These are phyloP conservation scores for Zelostemma sp. DNA, from an alignment of 1,140 invertebrate genomes.

Conservation along the genomic window DNA sequence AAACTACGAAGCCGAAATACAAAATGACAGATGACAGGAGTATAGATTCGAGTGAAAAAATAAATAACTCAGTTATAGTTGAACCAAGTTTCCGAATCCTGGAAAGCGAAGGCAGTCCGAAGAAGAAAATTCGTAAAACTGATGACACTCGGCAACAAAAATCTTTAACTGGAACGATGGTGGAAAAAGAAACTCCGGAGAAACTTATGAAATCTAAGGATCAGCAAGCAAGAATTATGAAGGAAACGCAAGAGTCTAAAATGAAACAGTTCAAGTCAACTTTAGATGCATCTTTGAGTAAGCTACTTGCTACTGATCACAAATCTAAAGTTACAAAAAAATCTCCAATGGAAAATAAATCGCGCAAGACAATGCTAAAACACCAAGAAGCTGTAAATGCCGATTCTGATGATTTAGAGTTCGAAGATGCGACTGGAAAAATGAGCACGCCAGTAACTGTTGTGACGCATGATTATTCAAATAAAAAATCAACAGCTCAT, in stretches of 20 bases:
- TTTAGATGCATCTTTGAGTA: constrained; percentile 40
- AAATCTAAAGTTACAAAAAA: constrained; percentile 27
- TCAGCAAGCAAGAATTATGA: constrained; percentile 13
- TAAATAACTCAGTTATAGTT: constrained; percentile 26
- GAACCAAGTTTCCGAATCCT: constrained; percentile 65
- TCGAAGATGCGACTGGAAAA: constrained; percentile 54
- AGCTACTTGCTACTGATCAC: constrained; percentile 29
- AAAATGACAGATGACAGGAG: background rate
- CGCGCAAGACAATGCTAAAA: constrained; percentile 37
- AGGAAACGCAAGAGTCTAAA: constrained; percentile 31
- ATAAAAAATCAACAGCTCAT: constrained; percentile 3
- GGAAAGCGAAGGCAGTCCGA: constrained; percentile 59
- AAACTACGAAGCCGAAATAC: constrained; percentile 50
- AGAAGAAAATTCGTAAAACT: constrained; percentile 56
- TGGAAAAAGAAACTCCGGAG: constrained; percentile 22
- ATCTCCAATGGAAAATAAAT: constrained; percentile 23
- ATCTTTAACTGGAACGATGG: constrained; percentile 7
- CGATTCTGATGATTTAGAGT: constrained; percentile 59
- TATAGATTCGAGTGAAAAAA: constrained; percentile 29
- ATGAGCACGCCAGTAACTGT: background rate
- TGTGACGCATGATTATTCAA: background rate
- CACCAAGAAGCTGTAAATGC: constrained; percentile 49
- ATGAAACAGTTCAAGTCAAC: constrained; percentile 39
- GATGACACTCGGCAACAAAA: constrained; percentile 55
- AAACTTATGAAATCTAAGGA: constrained; percentile 31